These are phyloP conservation scores for Nothoprocta perdicaria DNA, from an alignment of 2,113 vertebrate genomes.

Conservation along the genomic window DNA sequence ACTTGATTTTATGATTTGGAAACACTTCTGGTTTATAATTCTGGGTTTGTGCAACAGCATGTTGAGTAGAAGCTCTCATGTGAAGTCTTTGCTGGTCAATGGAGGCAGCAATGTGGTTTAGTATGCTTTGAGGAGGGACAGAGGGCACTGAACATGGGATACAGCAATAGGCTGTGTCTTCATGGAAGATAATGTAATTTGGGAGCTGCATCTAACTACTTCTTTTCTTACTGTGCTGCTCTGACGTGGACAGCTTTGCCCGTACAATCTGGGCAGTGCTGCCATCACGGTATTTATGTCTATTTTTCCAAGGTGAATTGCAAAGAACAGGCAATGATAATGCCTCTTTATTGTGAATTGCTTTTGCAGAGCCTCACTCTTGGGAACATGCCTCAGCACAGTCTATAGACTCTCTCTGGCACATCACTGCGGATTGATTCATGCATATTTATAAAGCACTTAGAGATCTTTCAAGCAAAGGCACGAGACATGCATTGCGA, in stretches of 20 bases:
- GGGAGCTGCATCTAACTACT: background rate
- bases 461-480: background rate
- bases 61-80: background rate
- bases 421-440: background rate
- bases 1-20: background rate
- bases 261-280: background rate
- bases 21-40: background rate
- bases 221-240: background rate
- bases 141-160: background rate
- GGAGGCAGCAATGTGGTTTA: background rate
- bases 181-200: background rate
- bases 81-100: background rate
- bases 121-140: background rate
- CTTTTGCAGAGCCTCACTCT: background rate
- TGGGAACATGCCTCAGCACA: background rate
- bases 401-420: background rate
- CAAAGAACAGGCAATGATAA: background rate
- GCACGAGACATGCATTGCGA: background rate
- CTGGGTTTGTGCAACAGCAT: background rate
- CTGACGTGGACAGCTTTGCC: background rate
- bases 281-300: background rate
- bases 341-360: slow-evolving; percentile 2
- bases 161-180: background rate
- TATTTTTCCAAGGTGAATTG: background rate
- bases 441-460: background rate